These are phyloP conservation scores for Euspilapteryx auroguttella DNA, from an alignment of 2,888 invertebrate genomes.

Conservation along the genomic window DNA sequence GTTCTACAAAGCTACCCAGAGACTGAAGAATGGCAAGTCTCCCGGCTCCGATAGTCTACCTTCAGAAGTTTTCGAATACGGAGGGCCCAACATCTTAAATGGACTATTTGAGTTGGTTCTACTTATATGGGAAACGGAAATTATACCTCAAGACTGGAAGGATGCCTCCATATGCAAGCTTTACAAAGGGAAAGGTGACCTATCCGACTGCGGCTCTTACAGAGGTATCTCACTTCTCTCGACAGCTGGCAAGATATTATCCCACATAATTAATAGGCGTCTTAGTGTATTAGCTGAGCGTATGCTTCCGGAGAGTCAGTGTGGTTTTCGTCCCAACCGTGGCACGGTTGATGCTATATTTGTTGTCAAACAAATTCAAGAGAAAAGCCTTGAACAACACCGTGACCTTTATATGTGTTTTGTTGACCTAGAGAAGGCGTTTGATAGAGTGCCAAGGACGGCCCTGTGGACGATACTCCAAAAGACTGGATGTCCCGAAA, in stretches of 20 bases:
- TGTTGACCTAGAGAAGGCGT: no score
- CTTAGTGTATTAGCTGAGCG: no score
- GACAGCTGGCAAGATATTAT: slow-evolving; percentile 2
- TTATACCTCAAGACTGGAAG: not conserved
- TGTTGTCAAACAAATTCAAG: no score
- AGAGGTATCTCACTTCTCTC: not conserved
- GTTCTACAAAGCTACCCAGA: not conserved
- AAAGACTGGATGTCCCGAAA: no score
- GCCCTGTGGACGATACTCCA: no score
- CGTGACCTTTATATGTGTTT: no score
- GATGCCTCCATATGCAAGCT: slow-evolving; percentile 3
- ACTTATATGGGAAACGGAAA: not conserved
- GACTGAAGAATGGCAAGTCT: not conserved
- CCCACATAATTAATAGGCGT: no score
- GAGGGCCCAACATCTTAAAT: not conserved
- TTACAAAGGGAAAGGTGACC: slow-evolving; percentile 3
- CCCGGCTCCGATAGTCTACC: slow-evolving; percentile 6
- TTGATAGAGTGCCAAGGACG: no score
- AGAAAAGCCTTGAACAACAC: no score
- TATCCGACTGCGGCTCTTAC: slow-evolving; percentile 9
- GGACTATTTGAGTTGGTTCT: not conserved
- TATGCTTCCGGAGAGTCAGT: no score
- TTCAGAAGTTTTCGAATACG: slow-evolving; percentile 7
- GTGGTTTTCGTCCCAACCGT: no score
- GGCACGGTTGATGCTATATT: no score